Base-by-base conservation (phyloP, 2,113 vertebrate genomes). In the Plecturocebus donacophilus region DNA sequence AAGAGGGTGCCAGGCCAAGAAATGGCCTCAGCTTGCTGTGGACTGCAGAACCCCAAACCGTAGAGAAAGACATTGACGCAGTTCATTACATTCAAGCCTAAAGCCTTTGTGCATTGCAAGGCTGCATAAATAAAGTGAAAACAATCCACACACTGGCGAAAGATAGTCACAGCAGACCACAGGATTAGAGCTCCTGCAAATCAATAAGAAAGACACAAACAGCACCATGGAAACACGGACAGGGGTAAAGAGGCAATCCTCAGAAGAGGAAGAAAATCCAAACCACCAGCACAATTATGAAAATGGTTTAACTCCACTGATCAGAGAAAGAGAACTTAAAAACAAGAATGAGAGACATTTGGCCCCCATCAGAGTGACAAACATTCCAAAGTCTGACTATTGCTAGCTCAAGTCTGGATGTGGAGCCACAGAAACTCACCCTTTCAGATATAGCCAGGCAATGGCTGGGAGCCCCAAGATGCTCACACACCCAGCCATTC, bases 1-100 rank as follows among this genome's bases (percentile, higher is more conserved):
- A 3, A 3, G 40, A 95, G 66, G 20, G 20, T 2, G 0, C 12
- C 32, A 30, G 1, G 0, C 9, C 0, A 3, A 25, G 3, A 68
- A 66, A 12, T 1, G 8, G 40, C 75, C 47, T 58, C 10, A 0
- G 30, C 27, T 8, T 42, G 0, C n/a, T 27, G 49, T 75, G n/a
- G 12, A n/a, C 17, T 6, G 7, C 32, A 76, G 52, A 35, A 16
- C 20, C 27, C 68, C 90, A 80, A 40, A 38, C 42, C 6, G 1
- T 3, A 75, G 58, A 81, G 68, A n/a, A 90, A 85, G 84, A 97
- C 68, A 56, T 0, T 25, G 40, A 11, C 4, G 0, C 61, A 30
- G 35, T 42, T 25, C 54, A 14, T 85, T 42, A 56, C 35, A 56
- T 16, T 58, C 66, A 86, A 75, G 89, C 54, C 38, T 64, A 49